Evolutionary conservation across 2,888 invertebrate species (phyloP), one percentile per base, ranked within the genome.

Genomic region (Neuroscelio doddi): DNA sequence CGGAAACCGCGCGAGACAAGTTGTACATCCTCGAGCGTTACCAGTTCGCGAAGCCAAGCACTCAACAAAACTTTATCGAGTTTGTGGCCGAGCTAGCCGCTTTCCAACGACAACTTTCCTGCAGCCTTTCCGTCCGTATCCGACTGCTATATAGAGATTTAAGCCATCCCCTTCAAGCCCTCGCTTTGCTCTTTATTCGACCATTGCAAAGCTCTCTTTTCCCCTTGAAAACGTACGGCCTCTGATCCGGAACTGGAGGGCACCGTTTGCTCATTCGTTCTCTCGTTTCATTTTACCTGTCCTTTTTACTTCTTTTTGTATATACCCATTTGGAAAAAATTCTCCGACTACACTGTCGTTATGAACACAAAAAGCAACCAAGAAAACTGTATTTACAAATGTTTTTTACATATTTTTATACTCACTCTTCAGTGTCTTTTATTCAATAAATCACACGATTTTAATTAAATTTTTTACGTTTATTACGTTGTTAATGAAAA

Each of bases 11-110:
- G 75, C 72, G 74, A 75, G 72, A 76, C 74, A 70, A 68, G 52
- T 70, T 69, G 59, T 61, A 63, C 57, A 59, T 66, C 61, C 55
- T 53, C 29, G 52, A 52, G 46, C 55, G 50, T 50, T 58, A 57
- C 52, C 55, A 49, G 57, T 62, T 62, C 53, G 61, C 61, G 52
- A 61, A 68, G 63, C 69, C 65, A 68, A 70, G 68, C 64, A 68
- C 66, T 67, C 69, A 71, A 75, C 73, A 68, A 77, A 82, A 82
- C 77, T 81, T 82, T 79, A 81, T 81, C 80, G 81, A 82, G 79
- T 81, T 81, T 80, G 80, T 72, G 79, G 78, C 74, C 76, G 74
- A 76, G 65, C 73, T 72, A 78, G 69, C 76, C 75, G 78, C 73
- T 79, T 79, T 76, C 72, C 70, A 76, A 75, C 71, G 74, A 76